phyloP scores from a whole-genome alignment of 2,888 invertebrate genomes.

The Trissonchulus latispiculum region DNA sequence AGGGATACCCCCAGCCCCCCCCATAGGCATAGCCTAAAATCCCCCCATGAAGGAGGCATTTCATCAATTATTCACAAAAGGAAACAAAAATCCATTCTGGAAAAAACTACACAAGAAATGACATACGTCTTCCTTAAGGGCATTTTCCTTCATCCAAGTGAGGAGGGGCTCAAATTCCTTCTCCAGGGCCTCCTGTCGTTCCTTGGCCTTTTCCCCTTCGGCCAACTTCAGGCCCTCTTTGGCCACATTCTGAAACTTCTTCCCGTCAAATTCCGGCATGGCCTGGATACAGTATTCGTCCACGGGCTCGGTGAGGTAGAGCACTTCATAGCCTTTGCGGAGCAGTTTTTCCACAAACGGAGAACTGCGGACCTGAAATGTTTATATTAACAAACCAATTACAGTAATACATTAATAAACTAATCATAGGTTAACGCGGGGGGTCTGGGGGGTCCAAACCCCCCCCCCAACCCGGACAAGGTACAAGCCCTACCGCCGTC shows the following conservation, averaged over 20 bases:
- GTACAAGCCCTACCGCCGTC: too few species aligned
- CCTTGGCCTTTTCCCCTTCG: constrained; percentile 60
- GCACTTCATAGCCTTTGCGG: constrained; percentile 84
- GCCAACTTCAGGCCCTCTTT: constrained; percentile 84
- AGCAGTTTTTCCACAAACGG: constrained; percentile 91
- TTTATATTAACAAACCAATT: neutral
- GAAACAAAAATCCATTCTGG: too few species aligned
- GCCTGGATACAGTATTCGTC: constrained; percentile 95
- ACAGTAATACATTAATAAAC: constrained; percentile 12
- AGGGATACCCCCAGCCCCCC: too few species aligned
- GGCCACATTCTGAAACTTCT: constrained; percentile 98
- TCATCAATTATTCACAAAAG: too few species aligned
- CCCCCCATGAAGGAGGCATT: too few species aligned
- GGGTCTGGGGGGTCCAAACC: too few species aligned
- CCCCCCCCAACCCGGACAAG: too few species aligned
- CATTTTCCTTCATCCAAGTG: constrained; percentile 73
- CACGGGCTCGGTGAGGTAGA: constrained; percentile 87
- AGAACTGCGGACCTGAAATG: constrained; percentile 59
- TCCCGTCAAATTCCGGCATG: constrained; percentile 92
- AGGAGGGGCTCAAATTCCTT: constrained; percentile 74
- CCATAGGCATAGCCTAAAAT: too few species aligned
- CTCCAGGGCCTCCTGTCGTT: constrained; percentile 60
- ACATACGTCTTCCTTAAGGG: constrained; percentile 44
- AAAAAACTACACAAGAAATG: too few species aligned
- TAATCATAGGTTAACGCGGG: too few species aligned